A percentile compares a stretch with the other conserved stretches of the same genome.
These are phyloP conservation scores for Eledona agricola DNA, from an alignment of 2,888 invertebrate species.

Conservation along the genomic window DNA sequence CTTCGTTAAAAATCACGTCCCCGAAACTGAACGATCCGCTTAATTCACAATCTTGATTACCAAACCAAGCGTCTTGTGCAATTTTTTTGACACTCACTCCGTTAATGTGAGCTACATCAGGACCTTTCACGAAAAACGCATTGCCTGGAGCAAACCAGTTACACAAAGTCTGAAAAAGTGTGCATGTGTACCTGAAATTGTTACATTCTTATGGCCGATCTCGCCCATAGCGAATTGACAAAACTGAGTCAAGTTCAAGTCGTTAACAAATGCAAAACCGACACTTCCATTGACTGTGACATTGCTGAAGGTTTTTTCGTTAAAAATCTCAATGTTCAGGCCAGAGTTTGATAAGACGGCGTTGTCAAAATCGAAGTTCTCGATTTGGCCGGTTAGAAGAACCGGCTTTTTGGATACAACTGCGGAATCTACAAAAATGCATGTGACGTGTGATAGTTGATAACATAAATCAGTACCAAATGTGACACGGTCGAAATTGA, in stretches of 20 bases:
- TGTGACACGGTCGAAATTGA: constrained; percentile 56
- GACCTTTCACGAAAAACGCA: constrained; percentile 60
- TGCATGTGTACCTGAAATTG: constrained; percentile 53
- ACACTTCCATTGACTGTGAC: constrained; percentile 53
- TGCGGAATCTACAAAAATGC: constrained; percentile 44
- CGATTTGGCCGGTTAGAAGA: constrained; percentile 54
- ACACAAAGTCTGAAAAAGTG: too few species aligned
- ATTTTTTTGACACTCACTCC: constrained; percentile 55
- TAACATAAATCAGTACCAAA: constrained; percentile 56
- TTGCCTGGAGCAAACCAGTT: constrained; percentile 63
- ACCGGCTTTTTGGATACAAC: constrained; percentile 45
- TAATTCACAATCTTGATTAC: constrained; percentile 55
- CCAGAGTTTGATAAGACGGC: constrained; percentile 51
- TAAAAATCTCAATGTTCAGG: constrained; percentile 46
- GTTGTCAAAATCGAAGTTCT: constrained; percentile 62
- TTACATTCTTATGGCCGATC: constrained; percentile 49
- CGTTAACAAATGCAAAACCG: constrained; percentile 52
- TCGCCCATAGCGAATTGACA: constrained; percentile 50
- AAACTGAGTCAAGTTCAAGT: constrained; percentile 55
- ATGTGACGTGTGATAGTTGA: constrained; percentile 11
- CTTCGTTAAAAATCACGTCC: constrained; percentile 54
- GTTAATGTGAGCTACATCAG: constrained; percentile 62
- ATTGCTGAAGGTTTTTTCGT: constrained; percentile 52
- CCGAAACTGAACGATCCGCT: constrained; percentile 52
- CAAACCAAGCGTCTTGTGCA: constrained; percentile 64